Evolutionary conservation across 2,797 vertebrate species (phyloP), one percentile per base, ranked within the genome.

Genomic region (Eutrigla gurnardus): DNA sequence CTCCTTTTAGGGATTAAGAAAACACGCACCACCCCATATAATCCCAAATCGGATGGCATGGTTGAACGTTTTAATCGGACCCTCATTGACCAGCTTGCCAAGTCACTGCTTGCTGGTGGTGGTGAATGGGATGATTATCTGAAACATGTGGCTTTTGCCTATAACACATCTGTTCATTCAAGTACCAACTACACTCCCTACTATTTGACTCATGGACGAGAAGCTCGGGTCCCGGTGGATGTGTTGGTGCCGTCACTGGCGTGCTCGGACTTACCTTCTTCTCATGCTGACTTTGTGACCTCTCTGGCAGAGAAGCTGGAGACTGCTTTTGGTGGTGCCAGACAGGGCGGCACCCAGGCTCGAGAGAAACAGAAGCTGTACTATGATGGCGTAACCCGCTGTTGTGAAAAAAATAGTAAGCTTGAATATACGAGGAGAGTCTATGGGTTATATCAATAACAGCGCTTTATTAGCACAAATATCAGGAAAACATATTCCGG

Each of bases 1-100:
- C 58, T 14, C 9, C 62, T 75, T 3, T n/a, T 78, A 32, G 47
- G 53, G 4, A 78, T 86, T 52, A 71, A 68, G 18, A 85, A 87
- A 35, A 70, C 72, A 33, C 6, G 33, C 4, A 83, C 71, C 4
- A 70, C 62, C 3, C 77, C 65, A 1, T 81, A 88, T 54, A 79
- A 82, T 35, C 64, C 73, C 11, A 72, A 82, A 25, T 84, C 63
- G 2, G 78, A 83, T 13, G 68, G 58, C 3, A 71, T 59, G 7
- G 75, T 77, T 4, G 66, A 80, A 15, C 2, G 35, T 3, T 74
- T 61, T 43, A 75, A 83, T 37, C 18, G 9, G 7, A 80, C 73
- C 40, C 50, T 75, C 3, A 81, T 73, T 35, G 72, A 79, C 10
- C 47, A 84, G 58, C 49, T 84, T 5, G 49, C 79, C 14, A 82